Percentiles rank a stretch among this genome's conserved stretches.
These are phyloP conservation scores for Heterotilapia buettikoferi DNA, from an alignment of 2,113 vertebrate species.

Conservation along the genomic window DNA sequence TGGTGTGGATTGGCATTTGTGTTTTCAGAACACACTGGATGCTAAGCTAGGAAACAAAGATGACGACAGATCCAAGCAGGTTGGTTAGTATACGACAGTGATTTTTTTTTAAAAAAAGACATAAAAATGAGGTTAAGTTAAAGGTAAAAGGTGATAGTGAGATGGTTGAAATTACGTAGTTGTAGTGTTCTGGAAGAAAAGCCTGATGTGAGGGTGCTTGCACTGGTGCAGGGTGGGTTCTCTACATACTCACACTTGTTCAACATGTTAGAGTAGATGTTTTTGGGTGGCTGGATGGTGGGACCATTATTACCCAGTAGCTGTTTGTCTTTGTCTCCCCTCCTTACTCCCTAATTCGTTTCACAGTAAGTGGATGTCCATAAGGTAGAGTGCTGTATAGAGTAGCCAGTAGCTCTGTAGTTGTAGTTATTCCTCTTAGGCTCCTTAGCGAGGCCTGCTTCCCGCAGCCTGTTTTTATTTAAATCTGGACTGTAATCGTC, in stretches of 20 bases:
- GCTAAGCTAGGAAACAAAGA: not conserved
- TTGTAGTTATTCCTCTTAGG: slow-evolving; percentile 6
- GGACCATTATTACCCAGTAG: slow-evolving; percentile 68
- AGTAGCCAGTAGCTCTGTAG: slow-evolving; percentile 17
- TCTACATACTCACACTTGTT: slow-evolving; percentile 64
- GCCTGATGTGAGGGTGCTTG: not conserved
- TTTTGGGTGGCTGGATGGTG: slow-evolving; percentile 71
- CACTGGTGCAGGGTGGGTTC: slow-evolving; percentile 65
- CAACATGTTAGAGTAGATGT: slow-evolving; percentile 29
- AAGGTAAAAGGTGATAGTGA: not conserved
- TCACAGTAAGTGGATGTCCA: not conserved
- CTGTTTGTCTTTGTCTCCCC: slow-evolving; percentile 19
- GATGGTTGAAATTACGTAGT: not conserved
- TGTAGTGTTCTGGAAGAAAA: not conserved
- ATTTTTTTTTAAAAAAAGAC: not conserved
- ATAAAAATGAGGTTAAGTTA: not conserved
- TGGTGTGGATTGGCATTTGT: not conserved
- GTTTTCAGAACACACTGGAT: not conserved
- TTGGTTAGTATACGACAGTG: not conserved
- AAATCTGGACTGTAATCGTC: slow-evolving; percentile 71
- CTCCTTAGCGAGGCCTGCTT: slow-evolving; percentile 34
- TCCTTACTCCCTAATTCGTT: slow-evolving; percentile 20
- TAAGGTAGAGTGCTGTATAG: not conserved
- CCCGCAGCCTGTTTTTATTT: slow-evolving; percentile 50
- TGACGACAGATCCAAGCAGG: not conserved